A percentile compares a stretch with the other conserved stretches of the same genome.
phyloP scores from a whole-genome alignment of 2,797 vertebrate species.

The Tamandua tetradactyla region DNA sequence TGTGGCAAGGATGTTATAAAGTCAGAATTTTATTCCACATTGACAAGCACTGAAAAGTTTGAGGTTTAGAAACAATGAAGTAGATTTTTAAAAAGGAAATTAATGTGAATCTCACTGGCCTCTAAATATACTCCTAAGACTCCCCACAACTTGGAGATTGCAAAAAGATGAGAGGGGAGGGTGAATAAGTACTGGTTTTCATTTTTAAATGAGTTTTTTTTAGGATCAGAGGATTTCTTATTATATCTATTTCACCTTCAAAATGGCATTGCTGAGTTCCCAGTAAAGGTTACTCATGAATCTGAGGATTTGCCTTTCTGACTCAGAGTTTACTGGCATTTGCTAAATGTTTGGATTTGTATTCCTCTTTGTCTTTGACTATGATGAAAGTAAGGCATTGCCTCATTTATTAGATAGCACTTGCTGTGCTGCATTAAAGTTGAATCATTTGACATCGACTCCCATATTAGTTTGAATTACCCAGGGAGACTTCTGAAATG shows the following conservation, averaged over 20 bases:
- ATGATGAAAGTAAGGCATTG: slow-evolving; percentile 60
- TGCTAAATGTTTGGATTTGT: slow-evolving; percentile 72
- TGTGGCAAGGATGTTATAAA: background rate
- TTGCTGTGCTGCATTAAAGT: slow-evolving; percentile 34
- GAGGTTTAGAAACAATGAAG: slow-evolving; percentile 36
- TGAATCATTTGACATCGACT: slow-evolving; percentile 49
- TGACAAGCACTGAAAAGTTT: slow-evolving; percentile 12
- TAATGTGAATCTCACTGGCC: background rate
- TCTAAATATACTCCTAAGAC: background rate
- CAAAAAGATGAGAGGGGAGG: background rate
- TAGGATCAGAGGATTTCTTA: slow-evolving; percentile 70
- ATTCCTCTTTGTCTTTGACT: slow-evolving; percentile 60
- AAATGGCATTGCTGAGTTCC: slow-evolving; percentile 66
- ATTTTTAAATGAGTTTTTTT: slow-evolving; percentile 67
- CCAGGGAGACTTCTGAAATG: background rate
- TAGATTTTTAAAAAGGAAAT: background rate
- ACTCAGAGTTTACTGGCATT: slow-evolving; percentile 77
- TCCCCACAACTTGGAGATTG: background rate
- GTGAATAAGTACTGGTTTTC: slow-evolving; percentile 55
- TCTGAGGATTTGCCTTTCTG: slow-evolving; percentile 72
- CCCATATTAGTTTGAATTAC: background rate
- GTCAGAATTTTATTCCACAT: slow-evolving; percentile 28
- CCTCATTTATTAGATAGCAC: slow-evolving; percentile 55
- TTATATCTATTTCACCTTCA: slow-evolving; percentile 72
- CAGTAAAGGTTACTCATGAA: slow-evolving; percentile 74